Evolutionary conservation across 2,113 vertebrate species (phyloP).

Genomic region (Colinus virginianus): DNA sequence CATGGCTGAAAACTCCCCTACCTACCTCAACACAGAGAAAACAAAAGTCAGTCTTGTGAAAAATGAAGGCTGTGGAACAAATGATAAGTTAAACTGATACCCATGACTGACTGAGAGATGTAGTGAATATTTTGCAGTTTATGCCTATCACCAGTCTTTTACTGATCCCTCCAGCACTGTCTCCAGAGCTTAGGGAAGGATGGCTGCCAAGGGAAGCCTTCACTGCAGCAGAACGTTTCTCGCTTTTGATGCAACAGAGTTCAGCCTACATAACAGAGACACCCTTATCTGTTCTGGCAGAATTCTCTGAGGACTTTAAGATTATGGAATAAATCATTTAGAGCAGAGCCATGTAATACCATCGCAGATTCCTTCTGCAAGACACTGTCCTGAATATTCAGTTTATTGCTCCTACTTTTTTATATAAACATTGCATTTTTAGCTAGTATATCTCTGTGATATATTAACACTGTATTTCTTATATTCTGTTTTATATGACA

Average conservation of each 20-base stretch:
- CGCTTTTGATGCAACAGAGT: background rate
- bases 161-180: background rate
- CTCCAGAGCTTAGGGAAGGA: background rate
- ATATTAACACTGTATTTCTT: background rate
- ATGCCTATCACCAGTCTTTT: background rate
- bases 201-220: background rate
- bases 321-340: background rate
- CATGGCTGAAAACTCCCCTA: background rate
- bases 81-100: background rate
- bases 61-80: background rate
- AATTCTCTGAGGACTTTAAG: background rate
- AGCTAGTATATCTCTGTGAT: background rate
- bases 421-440: background rate
- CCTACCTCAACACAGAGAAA: background rate
- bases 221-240: background rate
- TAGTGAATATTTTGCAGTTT: background rate
- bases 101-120: background rate
- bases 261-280: background rate
- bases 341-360: background rate
- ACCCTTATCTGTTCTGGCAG: background rate
- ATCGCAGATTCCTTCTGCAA: background rate
- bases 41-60: background rate
- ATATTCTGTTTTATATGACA: background rate
- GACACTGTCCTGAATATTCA: background rate
- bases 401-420: background rate